Evolutionary conservation across 2,113 vertebrate species (phyloP).

Genomic region (Neolamprologus cancellatus): DNA sequence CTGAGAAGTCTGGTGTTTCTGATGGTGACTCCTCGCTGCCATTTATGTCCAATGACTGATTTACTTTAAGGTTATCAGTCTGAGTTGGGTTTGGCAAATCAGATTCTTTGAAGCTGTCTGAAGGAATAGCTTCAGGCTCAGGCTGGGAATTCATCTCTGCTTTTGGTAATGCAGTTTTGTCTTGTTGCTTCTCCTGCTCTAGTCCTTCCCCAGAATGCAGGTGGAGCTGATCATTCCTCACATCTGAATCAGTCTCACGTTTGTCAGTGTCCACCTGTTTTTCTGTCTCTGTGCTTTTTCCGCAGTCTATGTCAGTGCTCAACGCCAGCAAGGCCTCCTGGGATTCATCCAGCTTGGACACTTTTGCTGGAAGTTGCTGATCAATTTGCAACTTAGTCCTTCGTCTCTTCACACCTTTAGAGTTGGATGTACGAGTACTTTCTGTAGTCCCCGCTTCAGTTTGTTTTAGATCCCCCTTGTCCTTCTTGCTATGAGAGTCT

Average conservation of each 20-base stretch:
- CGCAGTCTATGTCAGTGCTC: neutral
- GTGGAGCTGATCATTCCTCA: neutral
- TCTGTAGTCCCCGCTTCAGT: neutral
- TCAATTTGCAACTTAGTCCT: neutral
- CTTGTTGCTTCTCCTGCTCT: neutral
- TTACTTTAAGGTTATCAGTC: neutral
- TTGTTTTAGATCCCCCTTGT: neutral
- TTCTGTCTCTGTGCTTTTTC: neutral
- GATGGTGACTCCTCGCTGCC: neutral
- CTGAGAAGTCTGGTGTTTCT: neutral
- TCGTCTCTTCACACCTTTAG: neutral
- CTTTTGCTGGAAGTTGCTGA: constrained; percentile 21
- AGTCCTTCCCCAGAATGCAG: neutral
- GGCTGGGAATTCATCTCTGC: neutral
- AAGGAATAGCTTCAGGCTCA: neutral
- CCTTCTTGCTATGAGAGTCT: neutral
- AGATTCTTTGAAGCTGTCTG: neutral
- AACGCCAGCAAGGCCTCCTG: neutral
- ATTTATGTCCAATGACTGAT: neutral
- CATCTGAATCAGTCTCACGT: neutral
- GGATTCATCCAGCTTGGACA: constrained; percentile 10
- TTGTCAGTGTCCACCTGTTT: neutral
- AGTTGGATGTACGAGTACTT: neutral
- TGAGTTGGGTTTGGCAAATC: neutral
- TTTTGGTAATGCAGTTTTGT: neutral